These are phyloP conservation scores for Chinchilla lanigera DNA, from an alignment of 2,113 vertebrate genomes.

Conservation along the genomic window DNA sequence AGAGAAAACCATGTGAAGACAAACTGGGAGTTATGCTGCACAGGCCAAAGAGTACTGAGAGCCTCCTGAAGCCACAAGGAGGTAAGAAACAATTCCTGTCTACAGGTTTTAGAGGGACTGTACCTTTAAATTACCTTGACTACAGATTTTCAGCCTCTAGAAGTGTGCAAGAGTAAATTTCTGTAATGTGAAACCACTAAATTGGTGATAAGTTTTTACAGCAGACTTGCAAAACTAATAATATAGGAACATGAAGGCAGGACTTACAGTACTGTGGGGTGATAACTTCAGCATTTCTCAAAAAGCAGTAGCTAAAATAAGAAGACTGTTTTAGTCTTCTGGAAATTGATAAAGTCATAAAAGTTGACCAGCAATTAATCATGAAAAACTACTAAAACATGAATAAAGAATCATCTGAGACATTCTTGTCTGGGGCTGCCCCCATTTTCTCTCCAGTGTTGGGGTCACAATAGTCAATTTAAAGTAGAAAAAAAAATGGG, in stretches of 20 bases:
- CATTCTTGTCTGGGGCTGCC: background rate
- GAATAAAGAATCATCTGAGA: background rate
- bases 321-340: background rate
- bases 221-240: background rate
- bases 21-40: background rate
- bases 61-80: background rate
- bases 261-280: background rate
- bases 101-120: background rate
- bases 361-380: background rate
- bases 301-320: background rate
- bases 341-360: background rate
- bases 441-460: background rate
- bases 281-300: background rate
- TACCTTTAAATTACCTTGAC: background rate
- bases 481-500: background rate
- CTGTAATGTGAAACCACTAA: background rate
- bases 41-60: background rate
- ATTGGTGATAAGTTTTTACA: background rate
- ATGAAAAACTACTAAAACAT: background rate
- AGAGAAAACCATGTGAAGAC: background rate
- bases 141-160: background rate
- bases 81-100: background rate
- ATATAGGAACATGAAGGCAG: background rate
- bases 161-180: background rate
- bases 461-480: too few species aligned